Evolutionary conservation across 2,113 vertebrate genomes (phyloP), one percentile per base, ranked within the genome.

Genomic region (Chrysemys picta): DNA sequence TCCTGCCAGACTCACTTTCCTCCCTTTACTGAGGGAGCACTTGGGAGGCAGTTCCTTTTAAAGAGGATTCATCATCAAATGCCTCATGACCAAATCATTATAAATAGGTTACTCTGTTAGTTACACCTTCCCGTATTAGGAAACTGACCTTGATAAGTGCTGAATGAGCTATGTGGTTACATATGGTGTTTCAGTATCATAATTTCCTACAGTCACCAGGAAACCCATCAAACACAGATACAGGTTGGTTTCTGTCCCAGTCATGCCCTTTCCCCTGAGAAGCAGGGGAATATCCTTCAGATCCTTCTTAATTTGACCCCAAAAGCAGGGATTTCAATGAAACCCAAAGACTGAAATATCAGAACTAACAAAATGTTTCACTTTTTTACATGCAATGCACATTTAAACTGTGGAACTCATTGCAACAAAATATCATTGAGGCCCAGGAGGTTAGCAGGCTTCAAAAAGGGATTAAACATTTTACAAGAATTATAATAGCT

Each of bases 31-130:
- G 57, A 59, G 57, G 27, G 57, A 59, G 10, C 80, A 89, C 27
- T 85, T 95, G 82, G 25, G 88, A 82, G n/a, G 53, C 84, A 96
- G 82, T 93, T 90, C 89, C 91, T 76, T 96, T 97, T 95, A 79
- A 91, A 94, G 85, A 10, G 38, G 89, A 95, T 91, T 95, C 96
- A 85, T 93, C 65, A 50, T 91, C 76, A 94, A 91, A 27, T 42
- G 65, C 79, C 92, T 90, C 49, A 81, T 75, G 89, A 89, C 72
- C 96, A 92, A 82, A 38, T 88, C 85, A 80, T 95, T 97, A 94
- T 88, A 95, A 95, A 96, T 95, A 52, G 53, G 59, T 87, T 92
- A 17, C 80, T 91, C 91, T 93, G 81, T 94, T 92, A 97, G 86
- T 65, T 84, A 84, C 93, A 92, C 69, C 75, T 93, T 53, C 24